A percentile compares a stretch with the other conserved stretches of the same genome.
phyloP scores from a whole-genome alignment of 2,797 vertebrate species.

The Myiotriccus ornatus region DNA sequence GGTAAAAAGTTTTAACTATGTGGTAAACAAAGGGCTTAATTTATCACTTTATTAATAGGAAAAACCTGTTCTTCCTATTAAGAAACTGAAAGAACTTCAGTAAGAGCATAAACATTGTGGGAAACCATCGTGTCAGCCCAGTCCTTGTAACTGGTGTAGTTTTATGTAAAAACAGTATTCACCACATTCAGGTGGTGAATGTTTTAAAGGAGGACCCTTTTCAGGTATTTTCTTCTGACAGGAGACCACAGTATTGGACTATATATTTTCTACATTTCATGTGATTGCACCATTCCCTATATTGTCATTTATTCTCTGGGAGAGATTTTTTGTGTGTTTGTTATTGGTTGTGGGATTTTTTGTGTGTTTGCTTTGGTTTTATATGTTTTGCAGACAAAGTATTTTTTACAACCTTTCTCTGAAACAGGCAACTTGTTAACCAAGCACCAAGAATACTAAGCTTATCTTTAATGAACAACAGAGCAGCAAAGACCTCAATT shows the following conservation, averaged over 20 bases:
- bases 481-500: fast-evolving
- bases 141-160: neutral
- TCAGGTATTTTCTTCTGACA: neutral
- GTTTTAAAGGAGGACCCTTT: neutral
- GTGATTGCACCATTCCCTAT: neutral
- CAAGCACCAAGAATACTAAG: fast-evolving
- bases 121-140: fast-evolving
- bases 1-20: no score
- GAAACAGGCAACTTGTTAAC: neutral
- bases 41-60: neutral
- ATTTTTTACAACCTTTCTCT: neutral
- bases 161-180: neutral
- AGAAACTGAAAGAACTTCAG: neutral
- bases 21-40: no score
- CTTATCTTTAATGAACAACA: neutral
- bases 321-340: neutral
- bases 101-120: neutral
- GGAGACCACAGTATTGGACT: neutral
- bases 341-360: neutral
- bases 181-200: no score
- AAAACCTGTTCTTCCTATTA: neutral
- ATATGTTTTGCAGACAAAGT: neutral
- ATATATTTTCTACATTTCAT: neutral
- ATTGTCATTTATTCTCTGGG: neutral
- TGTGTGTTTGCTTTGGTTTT: neutral